phyloP scores from a whole-genome alignment of 2,888 invertebrate species.

The Dyspetes luteomarginatus region DNA sequence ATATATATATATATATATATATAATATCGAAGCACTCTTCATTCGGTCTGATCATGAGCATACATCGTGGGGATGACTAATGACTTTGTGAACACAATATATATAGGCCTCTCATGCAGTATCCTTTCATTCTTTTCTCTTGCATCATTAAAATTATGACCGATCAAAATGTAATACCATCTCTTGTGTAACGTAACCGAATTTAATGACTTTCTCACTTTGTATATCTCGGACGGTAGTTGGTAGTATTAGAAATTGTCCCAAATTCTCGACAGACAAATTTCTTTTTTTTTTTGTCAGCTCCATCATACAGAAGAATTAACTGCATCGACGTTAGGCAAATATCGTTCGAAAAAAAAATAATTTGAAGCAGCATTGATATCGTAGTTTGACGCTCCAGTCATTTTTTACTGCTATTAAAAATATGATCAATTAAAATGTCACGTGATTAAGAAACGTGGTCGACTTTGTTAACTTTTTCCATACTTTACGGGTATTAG shows the following conservation, averaged over 20 bases:
- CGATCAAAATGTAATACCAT: constrained; percentile 8
- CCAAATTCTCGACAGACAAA: no score
- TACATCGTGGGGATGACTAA: constrained; percentile 54
- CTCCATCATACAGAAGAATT: no score
- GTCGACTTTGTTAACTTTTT: no score
- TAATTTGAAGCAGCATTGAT: no score
- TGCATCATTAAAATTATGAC: constrained; percentile 34
- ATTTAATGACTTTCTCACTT: constrained; percentile 24
- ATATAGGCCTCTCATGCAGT: not conserved
- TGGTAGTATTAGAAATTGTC: not conserved
- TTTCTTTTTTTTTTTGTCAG: no score
- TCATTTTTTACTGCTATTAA: no score
- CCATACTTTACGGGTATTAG: no score
- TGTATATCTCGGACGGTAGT: not conserved
- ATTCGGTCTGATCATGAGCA: constrained; percentile 19
- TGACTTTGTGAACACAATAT: constrained; percentile 46
- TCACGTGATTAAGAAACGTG: no score
- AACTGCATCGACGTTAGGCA: no score
- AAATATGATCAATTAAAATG: no score
- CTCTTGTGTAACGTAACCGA: not conserved
- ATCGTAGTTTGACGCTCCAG: no score
- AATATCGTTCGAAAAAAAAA: no score
- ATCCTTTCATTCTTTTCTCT: constrained; percentile 21
- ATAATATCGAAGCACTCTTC: constrained; percentile 47
- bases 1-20: constrained; percentile 2